These are phyloP conservation scores for Ophthalmotilapia sp. DNA, from an alignment of 2,113 vertebrate genomes.

Conservation along the genomic window DNA sequence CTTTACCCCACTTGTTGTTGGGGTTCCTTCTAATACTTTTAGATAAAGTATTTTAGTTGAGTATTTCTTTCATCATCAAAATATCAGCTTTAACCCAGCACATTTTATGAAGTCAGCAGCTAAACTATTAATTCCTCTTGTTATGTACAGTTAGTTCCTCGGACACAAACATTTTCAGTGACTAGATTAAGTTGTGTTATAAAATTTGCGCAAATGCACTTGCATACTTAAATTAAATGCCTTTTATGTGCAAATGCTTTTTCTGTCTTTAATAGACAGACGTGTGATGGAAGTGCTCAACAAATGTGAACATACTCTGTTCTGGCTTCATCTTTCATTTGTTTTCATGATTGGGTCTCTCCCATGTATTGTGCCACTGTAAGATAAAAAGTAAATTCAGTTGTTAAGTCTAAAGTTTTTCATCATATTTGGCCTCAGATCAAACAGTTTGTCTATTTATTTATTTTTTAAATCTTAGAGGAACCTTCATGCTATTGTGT, in stretches of 20 bases:
- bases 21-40: neutral
- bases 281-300: neutral
- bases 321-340: neutral
- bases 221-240: neutral
- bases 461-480: neutral
- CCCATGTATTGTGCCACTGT: neutral
- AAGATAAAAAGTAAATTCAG: neutral
- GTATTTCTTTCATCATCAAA: neutral
- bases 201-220: neutral
- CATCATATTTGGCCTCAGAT: neutral
- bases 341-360: neutral
- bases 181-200: neutral
- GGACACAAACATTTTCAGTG: neutral
- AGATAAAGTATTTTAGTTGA: neutral
- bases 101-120: neutral
- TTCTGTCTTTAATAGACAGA: neutral
- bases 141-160: neutral
- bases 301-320: neutral
- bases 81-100: neutral
- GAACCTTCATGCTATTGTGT: conserved; percentile 23
- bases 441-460: neutral
- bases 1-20: neutral
- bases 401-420: neutral
- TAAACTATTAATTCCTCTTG: neutral
- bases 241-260: neutral